Evolutionary conservation across 2,888 invertebrate genomes (phyloP).

Genomic region (Diloba caeruleocephala): DNA sequence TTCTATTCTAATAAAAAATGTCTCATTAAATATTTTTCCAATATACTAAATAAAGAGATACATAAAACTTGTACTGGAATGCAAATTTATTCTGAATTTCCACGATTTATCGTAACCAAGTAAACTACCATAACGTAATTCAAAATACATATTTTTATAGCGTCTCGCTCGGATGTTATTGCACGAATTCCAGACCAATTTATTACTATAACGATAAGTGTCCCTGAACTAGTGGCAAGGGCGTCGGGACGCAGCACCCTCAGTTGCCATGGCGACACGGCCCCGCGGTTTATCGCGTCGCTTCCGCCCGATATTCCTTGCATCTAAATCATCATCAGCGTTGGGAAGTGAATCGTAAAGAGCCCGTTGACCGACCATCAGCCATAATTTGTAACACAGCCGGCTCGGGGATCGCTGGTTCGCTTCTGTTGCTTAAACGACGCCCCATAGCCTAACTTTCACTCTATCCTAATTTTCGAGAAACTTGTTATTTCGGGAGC

Average conservation of each 20-base stretch:
- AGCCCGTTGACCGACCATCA: constrained; percentile 75
- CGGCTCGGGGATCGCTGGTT: constrained; percentile 56
- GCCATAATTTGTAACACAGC: constrained; percentile 69
- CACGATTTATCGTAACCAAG: constrained; percentile 29
- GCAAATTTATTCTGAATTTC: constrained; percentile 17
- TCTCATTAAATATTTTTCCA: too few species aligned
- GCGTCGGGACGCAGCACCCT: constrained; percentile 61
- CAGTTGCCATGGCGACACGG: constrained; percentile 76
- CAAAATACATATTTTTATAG: constrained; percentile 76
- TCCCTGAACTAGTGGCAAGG: constrained; percentile 83
- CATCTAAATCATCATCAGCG: constrained; percentile 88
- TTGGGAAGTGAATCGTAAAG: constrained; percentile 83
- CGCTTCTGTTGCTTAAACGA: constrained; percentile 40
- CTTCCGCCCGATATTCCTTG: constrained; percentile 82
- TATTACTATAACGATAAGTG: constrained; percentile 87
- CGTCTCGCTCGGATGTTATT: constrained; percentile 78
- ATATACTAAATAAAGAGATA: too few species aligned
- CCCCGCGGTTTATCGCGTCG: constrained; percentile 67
- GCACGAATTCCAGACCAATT: constrained; percentile 84
- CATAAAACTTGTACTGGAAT: constrained; percentile 10
- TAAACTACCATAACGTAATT: constrained; percentile 60
- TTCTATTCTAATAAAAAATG: not conserved
- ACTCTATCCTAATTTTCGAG: constrained; percentile 17
- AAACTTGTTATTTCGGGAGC: constrained; percentile 16
- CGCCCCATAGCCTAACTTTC: constrained; percentile 26